A percentile compares a stretch with the other conserved stretches of the same genome.
Evolutionary conservation across 2,113 vertebrate species (phyloP).

Genomic region (Erinaceus europaeus): DNA sequence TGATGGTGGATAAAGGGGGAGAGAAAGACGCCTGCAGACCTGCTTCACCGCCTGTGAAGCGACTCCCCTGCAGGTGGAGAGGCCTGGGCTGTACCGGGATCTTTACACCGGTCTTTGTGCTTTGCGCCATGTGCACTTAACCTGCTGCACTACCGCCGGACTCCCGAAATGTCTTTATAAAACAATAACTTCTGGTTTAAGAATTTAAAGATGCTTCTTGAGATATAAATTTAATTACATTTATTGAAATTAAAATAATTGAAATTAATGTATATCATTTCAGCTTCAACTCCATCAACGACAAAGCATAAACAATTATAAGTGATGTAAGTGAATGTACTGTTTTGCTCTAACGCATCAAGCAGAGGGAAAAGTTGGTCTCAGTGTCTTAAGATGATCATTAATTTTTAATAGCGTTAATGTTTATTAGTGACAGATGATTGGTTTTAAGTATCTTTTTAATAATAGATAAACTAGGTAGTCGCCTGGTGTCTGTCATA

Average conservation of each 20-base stretch:
- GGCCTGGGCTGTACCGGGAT: too few relatives aligned
- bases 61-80: too few relatives aligned
- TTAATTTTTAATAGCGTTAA: conserved; percentile 84
- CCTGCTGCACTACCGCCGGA: too few relatives aligned
- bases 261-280: too few relatives aligned
- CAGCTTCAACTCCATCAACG: neutral
- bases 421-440: conserved; percentile 82
- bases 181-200: conserved; percentile 51
- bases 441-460: conserved; percentile 78
- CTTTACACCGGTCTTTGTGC: too few relatives aligned
- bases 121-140: too few relatives aligned
- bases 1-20: too few relatives aligned
- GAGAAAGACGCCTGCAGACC: too few relatives aligned
- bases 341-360: conserved; percentile 69
- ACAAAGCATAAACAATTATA: conserved; percentile 31
- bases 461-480: conserved; percentile 80
- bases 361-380: conserved; percentile 76
- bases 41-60: too few relatives aligned
- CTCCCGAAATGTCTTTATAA: too few relatives aligned
- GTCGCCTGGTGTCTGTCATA: conserved; percentile 70
- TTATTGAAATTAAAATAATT: conserved; percentile 36
- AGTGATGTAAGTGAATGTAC: conserved; percentile 43
- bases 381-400: conserved; percentile 71
- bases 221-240: conserved; percentile 71
- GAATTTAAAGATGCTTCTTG: conserved; percentile 66